Percentiles rank a stretch among this genome's conserved stretches.
phyloP scores from a whole-genome alignment of 2,113 vertebrate genomes.

The Poeciliopsis occidentalis region DNA sequence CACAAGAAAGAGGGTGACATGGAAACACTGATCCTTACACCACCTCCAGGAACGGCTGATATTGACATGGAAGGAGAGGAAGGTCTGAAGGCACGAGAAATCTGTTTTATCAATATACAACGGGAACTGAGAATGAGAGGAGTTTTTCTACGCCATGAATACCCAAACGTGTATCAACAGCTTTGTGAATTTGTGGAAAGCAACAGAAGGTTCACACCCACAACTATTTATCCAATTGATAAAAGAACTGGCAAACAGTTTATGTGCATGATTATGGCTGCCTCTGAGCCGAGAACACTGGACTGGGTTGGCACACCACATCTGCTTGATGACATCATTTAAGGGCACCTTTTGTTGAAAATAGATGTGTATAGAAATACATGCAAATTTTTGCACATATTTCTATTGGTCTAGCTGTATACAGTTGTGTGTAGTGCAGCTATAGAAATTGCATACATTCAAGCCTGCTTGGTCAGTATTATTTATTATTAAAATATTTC shows the following conservation, averaged over 20 bases:
- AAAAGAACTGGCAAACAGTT: slow-evolving; percentile 97
- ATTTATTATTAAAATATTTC: slow-evolving; percentile 71
- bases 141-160: slow-evolving; percentile 95
- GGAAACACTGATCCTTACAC: slow-evolving; percentile 96
- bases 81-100: slow-evolving; percentile 91
- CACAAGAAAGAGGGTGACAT: slow-evolving; percentile 90
- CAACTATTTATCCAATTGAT: slow-evolving; percentile 97
- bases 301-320: slow-evolving; percentile 98
- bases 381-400: slow-evolving; percentile 79
- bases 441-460: slow-evolving; percentile 67
- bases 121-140: slow-evolving; percentile 93
- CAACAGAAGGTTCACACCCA: slow-evolving; percentile 95
- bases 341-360: slow-evolving; percentile 75
- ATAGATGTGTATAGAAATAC: slow-evolving; percentile 75
- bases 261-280: slow-evolving; percentile 99
- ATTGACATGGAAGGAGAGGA: slow-evolving; percentile 94
- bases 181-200: slow-evolving; percentile 97
- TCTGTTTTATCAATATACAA: slow-evolving; percentile 98
- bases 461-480: slow-evolving; percentile 72
- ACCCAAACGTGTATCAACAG: slow-evolving; percentile 92
- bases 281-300: slow-evolving; percentile 94
- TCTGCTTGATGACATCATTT: slow-evolving; percentile 96
- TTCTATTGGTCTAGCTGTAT: slow-evolving; percentile 71
- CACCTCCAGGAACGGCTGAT: slow-evolving; percentile 91
- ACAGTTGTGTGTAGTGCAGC: slow-evolving; percentile 76